Base-by-base conservation (phyloP, 1,140 invertebrate species). In the Solenopsis fugax region DNA sequence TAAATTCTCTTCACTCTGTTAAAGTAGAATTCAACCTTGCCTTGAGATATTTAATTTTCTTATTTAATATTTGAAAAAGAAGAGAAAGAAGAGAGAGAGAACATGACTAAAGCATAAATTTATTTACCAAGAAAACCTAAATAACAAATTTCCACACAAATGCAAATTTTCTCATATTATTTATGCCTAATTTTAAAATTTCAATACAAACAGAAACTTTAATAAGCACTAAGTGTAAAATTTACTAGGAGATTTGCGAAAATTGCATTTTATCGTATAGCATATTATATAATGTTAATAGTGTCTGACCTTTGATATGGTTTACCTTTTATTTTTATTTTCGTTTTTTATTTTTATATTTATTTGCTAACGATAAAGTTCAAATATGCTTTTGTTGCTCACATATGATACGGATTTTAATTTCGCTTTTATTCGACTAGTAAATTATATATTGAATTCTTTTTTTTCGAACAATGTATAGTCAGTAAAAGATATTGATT, bases 21-120 rank as follows among this genome's bases (percentile, higher is more conserved):
- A 65, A 41, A 52, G 12, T 50, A 67, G 6, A 69, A 21, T 10
- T 69, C 13, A 69, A 41, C 4, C 7, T 13, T 69, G 54, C 16
- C 5, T 24, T 18, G 12, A 24, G 2, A 48, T 56, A 64, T 34
- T 78, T 78, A 48, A 78, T 65, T 75, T 58, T 75, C 2, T 21
- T 13, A 48, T 69, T 48, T 24, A 48, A 69, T 24, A 69, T 24
- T 67, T 67, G 13, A 37, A 12, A 67, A 67, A 45, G 3, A 48
- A 29, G 24, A 60, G 12, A 29, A 6, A 24, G 0, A 24, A 48
- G 21, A 4, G 4, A 41, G 41, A 48, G 37, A 48, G 0, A 69
- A 50, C 1, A 34, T 9, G 9, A 10, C 13, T 10, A 34, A 5
- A 52, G 34, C 18, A 16, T 52, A 24, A 52, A 56, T 13, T 41